Evolutionary conservation across 2,113 vertebrate genomes (phyloP), one percentile per base, ranked within the genome.

Genomic region (Alexandromys fortis): DNA sequence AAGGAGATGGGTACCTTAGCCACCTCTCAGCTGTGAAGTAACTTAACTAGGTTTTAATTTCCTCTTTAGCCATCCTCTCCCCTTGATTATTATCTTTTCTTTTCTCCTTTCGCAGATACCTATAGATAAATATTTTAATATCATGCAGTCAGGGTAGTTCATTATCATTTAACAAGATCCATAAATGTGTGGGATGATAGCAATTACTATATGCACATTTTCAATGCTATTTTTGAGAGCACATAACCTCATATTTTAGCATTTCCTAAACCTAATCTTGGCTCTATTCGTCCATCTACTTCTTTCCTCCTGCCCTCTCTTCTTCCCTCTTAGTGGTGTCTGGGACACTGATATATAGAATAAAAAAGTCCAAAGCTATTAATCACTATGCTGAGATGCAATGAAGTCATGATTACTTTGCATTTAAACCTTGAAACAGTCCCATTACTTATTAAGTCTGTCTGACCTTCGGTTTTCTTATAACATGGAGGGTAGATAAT

Each of bases 221-320:
- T 97, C 35, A 73, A 17, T 94, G 22, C 85, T 97, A 73, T 92
- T 95, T 85, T 55, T 76, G 75, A 97, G 96, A 42, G 21, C 61
- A 47, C 11, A 68, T 30, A 90, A 85, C 75, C 95, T 86, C 72
- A 65, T 7, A 55, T 98, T 97, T 68, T 97, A 83, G 96, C 61
- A 95, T 93, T 97, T 94, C 47, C 81, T 97, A 82, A 92, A 92
- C 77, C 77, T 78, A 49, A 19, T 95, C 30, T 97, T 86, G 76
- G 91, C 61, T 95, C 12, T 72, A 10, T 58, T 49, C 4, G 58
- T 73, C 47, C 0, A 14, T 72, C 77, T 89, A 45, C 33, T 35
- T 55, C 47, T 17, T 88, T 4, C 7, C 26, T 45, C 33, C 24
- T 19, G 24, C 11, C 5, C 0, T 55, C 5, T 13, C 3, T 58